Conservation (phyloP, 2,113 vertebrate genomes). For the Dermatemys mawii region DNA sequence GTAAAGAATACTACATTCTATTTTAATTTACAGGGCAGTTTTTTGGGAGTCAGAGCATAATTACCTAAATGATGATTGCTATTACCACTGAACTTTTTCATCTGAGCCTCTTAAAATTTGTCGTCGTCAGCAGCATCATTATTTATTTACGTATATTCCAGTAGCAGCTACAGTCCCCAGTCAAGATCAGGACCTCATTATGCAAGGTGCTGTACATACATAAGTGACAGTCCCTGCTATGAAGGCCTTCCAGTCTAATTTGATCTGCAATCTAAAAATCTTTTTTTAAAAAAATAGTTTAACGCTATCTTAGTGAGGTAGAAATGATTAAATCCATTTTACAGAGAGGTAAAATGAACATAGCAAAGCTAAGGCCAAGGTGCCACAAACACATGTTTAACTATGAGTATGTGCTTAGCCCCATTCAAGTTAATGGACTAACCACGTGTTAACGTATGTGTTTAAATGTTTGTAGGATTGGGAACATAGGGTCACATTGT, state of each 20-base stretch:
- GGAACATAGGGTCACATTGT: neutral
- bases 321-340: too few species aligned
- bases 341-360: too few species aligned
- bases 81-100: neutral
- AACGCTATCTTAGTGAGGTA: too few species aligned
- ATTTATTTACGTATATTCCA: neutral
- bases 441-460: neutral
- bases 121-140: too few species aligned
- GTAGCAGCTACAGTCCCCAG: neutral
- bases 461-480: neutral
- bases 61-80: neutral
- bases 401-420: neutral
- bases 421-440: neutral
- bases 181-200: neutral
- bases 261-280: too few species aligned
- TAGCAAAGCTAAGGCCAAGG: too few species aligned
- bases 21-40: neutral
- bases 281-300: too few species aligned
- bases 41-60: neutral
- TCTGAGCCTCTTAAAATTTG: neutral
- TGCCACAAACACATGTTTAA: neutral
- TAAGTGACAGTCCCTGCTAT: too few species aligned
- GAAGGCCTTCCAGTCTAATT: neutral
- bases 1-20: neutral
- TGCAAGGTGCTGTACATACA: neutral